Base-by-base conservation (phyloP, 2,113 vertebrate genomes). In the Arizona elegans region DNA sequence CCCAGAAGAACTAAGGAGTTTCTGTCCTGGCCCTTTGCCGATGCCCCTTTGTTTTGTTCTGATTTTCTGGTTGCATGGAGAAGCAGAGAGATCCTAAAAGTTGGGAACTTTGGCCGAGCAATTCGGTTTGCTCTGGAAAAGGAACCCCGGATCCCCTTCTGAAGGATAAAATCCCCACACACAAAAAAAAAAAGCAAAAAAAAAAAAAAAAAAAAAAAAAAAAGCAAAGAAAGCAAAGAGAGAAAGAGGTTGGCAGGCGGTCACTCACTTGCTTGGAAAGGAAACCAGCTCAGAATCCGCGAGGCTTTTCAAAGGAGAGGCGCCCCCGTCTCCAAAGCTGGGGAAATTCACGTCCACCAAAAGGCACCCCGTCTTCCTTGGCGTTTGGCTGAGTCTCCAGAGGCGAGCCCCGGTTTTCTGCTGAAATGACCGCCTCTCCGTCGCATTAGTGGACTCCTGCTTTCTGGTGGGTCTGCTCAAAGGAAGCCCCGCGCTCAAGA, bases 1-100 rank as follows among this genome's bases (percentile, higher is more conserved):
- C n/a, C 94, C 95, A 89, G 0, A 38, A 38, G 21, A 2, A 38
- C 29, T 33, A 24, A 55, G 24, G 38, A 81, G 23, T 38, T 5
- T 23, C 23, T 10, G n/a, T 15, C 43, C 59, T 21, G 50, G 4
- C 21, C 23, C 24, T 70, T 65, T 13, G 2, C 26, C 1, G 91
- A 86, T 93, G 95, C 94, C 94, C 95, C 2, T 29, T 56, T 95
- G 85, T 89, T 65, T 95, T 93, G 0, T 53, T 81, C 33, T 17
- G 33, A 43, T 81, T 81, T 62, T 93, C 54, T 58, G 53, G 47
- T 29, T 54, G 86, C n/a, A 26, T 56, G 19, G 53, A 52, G 0
- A 58, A 5, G 0, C 88, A 2, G 90, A 91, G 47, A 95, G 94
- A 47, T 62, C 92, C 33, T 54, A 2, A 24, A 52, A 13, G 95